These are phyloP conservation scores for Coremacera marginata DNA, from an alignment of 2,888 invertebrate genomes.

Conservation along the genomic window DNA sequence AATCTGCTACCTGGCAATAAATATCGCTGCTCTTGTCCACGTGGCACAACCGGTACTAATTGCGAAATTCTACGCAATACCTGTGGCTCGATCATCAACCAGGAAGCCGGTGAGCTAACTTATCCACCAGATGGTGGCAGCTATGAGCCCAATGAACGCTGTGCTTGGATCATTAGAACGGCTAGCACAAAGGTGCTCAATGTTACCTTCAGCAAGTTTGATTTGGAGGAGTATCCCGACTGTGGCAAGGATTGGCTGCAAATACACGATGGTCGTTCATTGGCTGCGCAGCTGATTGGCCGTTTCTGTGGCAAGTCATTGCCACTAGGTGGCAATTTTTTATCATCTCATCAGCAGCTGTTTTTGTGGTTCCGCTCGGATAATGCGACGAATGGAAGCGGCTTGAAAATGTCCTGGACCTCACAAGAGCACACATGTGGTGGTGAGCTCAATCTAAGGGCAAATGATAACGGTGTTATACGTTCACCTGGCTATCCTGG, in stretches of 20 bases:
- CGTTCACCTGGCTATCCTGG: conserved; percentile 91
- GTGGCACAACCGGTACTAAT: conserved; percentile 75
- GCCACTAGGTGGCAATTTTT: conserved; percentile 79
- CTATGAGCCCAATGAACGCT: conserved; percentile 77
- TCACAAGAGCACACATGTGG: conserved; percentile 82
- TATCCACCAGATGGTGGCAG: conserved; percentile 72
- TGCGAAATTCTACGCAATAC: conserved; percentile 74
- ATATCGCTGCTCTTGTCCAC: conserved; percentile 76
- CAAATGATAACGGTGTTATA: conserved; percentile 76
- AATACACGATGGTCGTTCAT: conserved; percentile 86
- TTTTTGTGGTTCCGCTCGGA: conserved; percentile 88
- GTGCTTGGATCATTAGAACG: conserved; percentile 85
- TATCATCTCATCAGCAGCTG: conserved; percentile 80
- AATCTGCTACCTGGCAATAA: conserved; percentile 44
- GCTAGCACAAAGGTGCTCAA: conserved; percentile 78
- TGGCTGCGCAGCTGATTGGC: conserved; percentile 79
- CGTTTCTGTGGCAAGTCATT: conserved; percentile 81
- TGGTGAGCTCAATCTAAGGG: conserved; percentile 71
- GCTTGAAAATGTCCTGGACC: conserved; percentile 84
- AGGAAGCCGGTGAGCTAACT: conserved; percentile 73
- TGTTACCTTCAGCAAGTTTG: conserved; percentile 82
- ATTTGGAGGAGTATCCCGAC: conserved; percentile 72
- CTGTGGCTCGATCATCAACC: conserved; percentile 74
- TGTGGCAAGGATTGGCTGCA: conserved; percentile 81
- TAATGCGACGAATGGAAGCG: conserved; percentile 71